Evolutionary conservation across 2,888 invertebrate species (phyloP).

Genomic region (Lochmaea capreae): DNA sequence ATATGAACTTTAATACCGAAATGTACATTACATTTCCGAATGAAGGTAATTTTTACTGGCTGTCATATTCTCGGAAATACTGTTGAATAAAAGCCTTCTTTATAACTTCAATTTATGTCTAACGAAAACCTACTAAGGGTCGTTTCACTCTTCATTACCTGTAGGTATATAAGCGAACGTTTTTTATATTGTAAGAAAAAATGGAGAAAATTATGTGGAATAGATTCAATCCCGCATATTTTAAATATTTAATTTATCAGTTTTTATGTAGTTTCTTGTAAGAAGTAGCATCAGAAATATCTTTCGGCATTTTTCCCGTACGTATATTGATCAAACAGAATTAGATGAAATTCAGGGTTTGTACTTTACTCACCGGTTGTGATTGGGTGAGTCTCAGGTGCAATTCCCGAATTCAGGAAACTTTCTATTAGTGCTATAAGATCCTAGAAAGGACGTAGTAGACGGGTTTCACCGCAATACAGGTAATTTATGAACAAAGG

Average conservation of each 20-base stretch:
- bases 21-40: neutral
- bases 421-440: constrained; percentile 36
- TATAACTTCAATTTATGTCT: neutral
- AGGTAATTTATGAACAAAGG: constrained; percentile 31
- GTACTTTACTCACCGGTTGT: no score
- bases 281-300: no score
- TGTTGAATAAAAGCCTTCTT: neutral
- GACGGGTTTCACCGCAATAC: constrained; percentile 24
- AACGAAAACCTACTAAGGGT: neutral
- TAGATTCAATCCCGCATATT: no score
- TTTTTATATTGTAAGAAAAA: neutral
- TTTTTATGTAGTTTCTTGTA: no score
- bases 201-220: no score
- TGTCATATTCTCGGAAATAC: neutral
- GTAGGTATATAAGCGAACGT: neutral
- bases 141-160: neutral
- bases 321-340: no score
- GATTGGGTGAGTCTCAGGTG: constrained; percentile 36
- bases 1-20: neutral
- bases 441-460: constrained; percentile 34
- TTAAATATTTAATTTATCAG: no score
- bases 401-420: constrained; percentile 31
- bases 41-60: neutral
- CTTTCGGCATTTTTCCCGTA: no score
- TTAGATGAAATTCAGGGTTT: no score